These are phyloP conservation scores for Exephanes ischioxanthus DNA, from an alignment of 2,888 invertebrate species.

Conservation along the genomic window DNA sequence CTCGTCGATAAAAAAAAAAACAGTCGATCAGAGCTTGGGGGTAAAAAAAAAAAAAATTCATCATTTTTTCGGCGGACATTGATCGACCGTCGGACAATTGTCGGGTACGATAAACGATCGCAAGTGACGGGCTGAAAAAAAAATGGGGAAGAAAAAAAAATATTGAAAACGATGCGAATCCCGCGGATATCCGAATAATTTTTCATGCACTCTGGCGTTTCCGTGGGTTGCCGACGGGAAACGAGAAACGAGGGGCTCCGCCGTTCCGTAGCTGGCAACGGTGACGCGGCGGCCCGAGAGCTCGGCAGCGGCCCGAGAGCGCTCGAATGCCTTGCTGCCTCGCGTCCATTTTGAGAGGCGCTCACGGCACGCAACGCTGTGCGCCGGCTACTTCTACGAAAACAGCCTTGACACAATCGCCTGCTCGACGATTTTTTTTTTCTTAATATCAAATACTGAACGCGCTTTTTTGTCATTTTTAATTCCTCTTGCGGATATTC, in stretches of 20 bases:
- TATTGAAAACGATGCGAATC: conserved; percentile 23
- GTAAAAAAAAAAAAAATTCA: no score
- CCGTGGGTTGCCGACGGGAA: conserved; percentile 66
- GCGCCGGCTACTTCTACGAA: conserved; percentile 68
- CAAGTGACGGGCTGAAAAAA: not conserved
- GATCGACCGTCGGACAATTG: not conserved
- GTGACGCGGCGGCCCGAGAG: conserved; percentile 64
- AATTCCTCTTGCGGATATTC: no score
- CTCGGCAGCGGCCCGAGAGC: conserved; percentile 41
- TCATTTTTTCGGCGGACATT: not conserved
- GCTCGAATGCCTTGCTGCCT: conserved; percentile 58
- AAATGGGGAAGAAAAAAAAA: not conserved
- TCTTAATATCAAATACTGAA: no score
- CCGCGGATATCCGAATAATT: conserved; percentile 44
- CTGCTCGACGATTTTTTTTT: conserved; percentile 41
- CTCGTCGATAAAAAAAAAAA: no score
- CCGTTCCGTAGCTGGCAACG: conserved; percentile 59
- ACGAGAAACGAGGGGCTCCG: conserved; percentile 50
- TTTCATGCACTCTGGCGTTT: conserved; percentile 42
- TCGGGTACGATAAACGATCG: conserved; percentile 1
- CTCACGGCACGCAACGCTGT: conserved; percentile 74
- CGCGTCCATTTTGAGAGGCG: conserved; percentile 79
- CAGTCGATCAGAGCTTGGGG: no score
- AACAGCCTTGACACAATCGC: conserved; percentile 79
- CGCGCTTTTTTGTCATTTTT: no score